Percentiles rank a stretch among this genome's conserved stretches.
Conservation (phyloP, 2,797 vertebrate species). For the Bucorvus abyssinicus region DNA sequence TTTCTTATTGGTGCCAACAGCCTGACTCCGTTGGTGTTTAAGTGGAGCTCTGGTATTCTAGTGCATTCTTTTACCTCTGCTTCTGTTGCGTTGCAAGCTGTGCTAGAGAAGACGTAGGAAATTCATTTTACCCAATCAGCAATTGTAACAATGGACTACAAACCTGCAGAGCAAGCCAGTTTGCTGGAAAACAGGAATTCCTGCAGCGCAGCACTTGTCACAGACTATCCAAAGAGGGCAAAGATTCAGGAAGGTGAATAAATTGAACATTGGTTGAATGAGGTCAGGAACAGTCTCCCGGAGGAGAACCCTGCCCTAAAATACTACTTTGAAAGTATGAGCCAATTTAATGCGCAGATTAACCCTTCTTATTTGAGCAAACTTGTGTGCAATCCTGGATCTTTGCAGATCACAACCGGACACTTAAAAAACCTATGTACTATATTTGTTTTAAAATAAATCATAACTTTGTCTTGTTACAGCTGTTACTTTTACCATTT, state of each 20-base stretch:
- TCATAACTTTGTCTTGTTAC: slow-evolving; percentile 58
- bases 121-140: slow-evolving; percentile 69
- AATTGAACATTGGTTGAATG: slow-evolving; percentile 64
- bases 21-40: slow-evolving; percentile 70
- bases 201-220: slow-evolving; percentile 67
- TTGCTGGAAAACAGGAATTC: slow-evolving; percentile 71
- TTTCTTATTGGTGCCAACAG: slow-evolving; percentile 71
- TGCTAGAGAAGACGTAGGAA: slow-evolving; percentile 70
- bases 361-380: slow-evolving; percentile 60
- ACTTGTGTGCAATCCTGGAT: slow-evolving; percentile 63
- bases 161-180: slow-evolving; percentile 68
- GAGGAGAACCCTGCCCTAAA: slow-evolving; percentile 62
- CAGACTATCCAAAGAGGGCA: slow-evolving; percentile 71
- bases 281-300: slow-evolving; percentile 56
- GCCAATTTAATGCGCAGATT: slow-evolving; percentile 25
- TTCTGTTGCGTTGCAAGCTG: slow-evolving; percentile 70
- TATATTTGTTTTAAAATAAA: slow-evolving; percentile 45
- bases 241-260: slow-evolving; percentile 70
- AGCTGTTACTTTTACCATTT: slow-evolving; percentile 66
- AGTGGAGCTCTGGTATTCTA: slow-evolving; percentile 71
- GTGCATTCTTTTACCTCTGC: slow-evolving; percentile 72
- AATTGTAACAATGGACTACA: slow-evolving; percentile 69
- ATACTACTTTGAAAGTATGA: slow-evolving; percentile 59
- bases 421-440: slow-evolving; percentile 58
- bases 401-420: slow-evolving; percentile 60